phyloP scores from a whole-genome alignment of 2,113 vertebrate species.

The Rattus norvegicus region GRCr8 NC_086026.1:127423001-127423500 shows the following conservation, averaged over 20 bases:
- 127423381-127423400: not conserved
- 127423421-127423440: not conserved
- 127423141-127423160: no score
- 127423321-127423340: fast-evolving
- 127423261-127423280: not conserved
- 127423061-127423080: not conserved
- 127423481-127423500: no score
- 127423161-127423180: not conserved
- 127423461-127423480: not conserved
- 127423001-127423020: no score
- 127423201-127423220: not conserved
- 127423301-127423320: not conserved
- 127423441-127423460: not conserved
- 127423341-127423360: not conserved
- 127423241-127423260: not conserved
- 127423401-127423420: not conserved
- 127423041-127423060: not conserved
- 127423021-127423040: not conserved
- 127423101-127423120: not conserved
- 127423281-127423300: no score
- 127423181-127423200: not conserved
- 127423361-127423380: not conserved
- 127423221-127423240: not conserved
- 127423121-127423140: not conserved
- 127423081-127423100: not conserved